phyloP scores from a whole-genome alignment of 2,888 invertebrate species.

The Sinhomidia bicolor region DNA sequence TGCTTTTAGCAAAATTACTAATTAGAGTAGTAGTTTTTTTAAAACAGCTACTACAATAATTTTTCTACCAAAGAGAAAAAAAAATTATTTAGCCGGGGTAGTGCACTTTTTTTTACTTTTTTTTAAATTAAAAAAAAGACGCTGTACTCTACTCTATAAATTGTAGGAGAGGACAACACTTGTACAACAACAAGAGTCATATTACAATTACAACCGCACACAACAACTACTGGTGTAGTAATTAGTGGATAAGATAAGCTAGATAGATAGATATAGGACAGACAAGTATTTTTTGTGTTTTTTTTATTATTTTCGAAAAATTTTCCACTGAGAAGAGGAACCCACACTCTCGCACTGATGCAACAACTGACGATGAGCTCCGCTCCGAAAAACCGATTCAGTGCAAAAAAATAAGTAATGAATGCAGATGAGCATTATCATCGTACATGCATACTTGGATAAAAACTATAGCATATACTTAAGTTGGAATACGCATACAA shows the following conservation, averaged over 20 bases:
- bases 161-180: constrained; percentile 5
- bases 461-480: too few relatives aligned
- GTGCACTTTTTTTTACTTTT: constrained; percentile 8
- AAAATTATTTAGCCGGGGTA: constrained; percentile 34
- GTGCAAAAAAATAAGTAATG: constrained; percentile 23
- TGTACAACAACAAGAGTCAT: constrained; percentile 16
- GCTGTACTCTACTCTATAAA: constrained; percentile 7
- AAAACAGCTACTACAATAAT: not conserved
- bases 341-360: constrained; percentile 64
- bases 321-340: constrained; percentile 53
- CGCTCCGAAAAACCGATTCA: constrained; percentile 46
- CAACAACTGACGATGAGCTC: constrained; percentile 32
- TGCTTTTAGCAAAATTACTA: constrained; percentile 31
- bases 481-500: too few relatives aligned
- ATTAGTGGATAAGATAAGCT: constrained; percentile 17
- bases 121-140: too few relatives aligned
- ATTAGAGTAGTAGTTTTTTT: constrained; percentile 27
- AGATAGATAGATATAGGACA: too few relatives aligned
- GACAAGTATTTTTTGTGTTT: constrained; percentile 22
- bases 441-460: too few relatives aligned
- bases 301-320: too few relatives aligned
- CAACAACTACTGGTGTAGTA: not conserved
- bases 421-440: not conserved
- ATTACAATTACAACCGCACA: not conserved
- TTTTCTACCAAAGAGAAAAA: not conserved